phyloP scores from a whole-genome alignment of 2,888 invertebrate species.

The Sipunculus nudus region DNA sequence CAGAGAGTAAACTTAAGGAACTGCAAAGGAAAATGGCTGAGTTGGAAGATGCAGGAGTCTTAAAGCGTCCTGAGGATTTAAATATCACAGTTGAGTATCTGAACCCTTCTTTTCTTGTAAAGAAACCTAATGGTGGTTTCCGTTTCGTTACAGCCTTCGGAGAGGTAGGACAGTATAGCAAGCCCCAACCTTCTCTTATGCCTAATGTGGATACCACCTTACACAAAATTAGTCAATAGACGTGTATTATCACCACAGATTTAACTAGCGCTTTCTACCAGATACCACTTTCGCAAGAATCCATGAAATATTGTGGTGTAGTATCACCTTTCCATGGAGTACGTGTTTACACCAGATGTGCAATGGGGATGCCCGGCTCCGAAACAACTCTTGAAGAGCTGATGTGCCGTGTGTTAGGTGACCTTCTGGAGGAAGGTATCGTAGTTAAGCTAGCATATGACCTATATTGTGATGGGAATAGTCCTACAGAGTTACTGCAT shows the following conservation, averaged over 20 bases:
- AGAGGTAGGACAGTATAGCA: slow-evolving; percentile 11
- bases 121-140: slow-evolving; percentile 6
- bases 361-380: slow-evolving; percentile 46
- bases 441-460: too few species aligned
- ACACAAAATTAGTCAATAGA: slow-evolving; percentile 36
- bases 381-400: slow-evolving; percentile 44
- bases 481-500: too few species aligned
- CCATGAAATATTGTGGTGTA: slow-evolving; percentile 45
- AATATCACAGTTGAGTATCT: slow-evolving; percentile 1
- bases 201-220: slow-evolving; percentile 25
- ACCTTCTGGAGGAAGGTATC: slow-evolving; percentile 23
- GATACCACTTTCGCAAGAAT: slow-evolving; percentile 35
- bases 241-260: slow-evolving; percentile 38
- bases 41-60: slow-evolving; percentile 9
- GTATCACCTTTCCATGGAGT: slow-evolving; percentile 40
- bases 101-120: slow-evolving; percentile 8
- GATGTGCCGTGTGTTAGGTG: slow-evolving; percentile 38
- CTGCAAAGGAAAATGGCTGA: slow-evolving; percentile 10
- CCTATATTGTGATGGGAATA: too few species aligned
- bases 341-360: slow-evolving; percentile 40
- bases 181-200: too few species aligned
- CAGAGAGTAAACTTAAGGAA: neutral
- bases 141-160: slow-evolving; percentile 11
- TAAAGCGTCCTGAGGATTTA: slow-evolving; percentile 3
- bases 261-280: slow-evolving; percentile 41